These are phyloP conservation scores for Atrichornis clamosus DNA, from an alignment of 2,113 vertebrate species.

Conservation along the genomic window DNA sequence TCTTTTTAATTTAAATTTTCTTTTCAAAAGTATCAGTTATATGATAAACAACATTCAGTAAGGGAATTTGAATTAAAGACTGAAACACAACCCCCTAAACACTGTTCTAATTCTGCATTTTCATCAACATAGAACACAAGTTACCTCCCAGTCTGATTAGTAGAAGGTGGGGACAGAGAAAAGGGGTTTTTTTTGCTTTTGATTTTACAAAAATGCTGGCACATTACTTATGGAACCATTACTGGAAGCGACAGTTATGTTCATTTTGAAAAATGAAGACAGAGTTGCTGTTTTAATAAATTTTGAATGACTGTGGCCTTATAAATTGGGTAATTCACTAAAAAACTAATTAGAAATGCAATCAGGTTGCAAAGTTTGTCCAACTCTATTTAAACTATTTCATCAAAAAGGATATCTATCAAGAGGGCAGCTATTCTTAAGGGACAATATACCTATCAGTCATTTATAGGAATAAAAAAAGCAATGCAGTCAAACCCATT, in stretches of 20 bases:
- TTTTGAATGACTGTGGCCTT: background rate
- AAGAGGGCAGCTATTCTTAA: conserved; percentile 33
- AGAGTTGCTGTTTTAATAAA: background rate
- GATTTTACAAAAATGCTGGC: background rate
- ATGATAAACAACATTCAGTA: background rate
- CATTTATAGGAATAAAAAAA: conserved; percentile 51
- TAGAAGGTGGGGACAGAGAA: background rate
- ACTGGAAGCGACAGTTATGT: background rate
- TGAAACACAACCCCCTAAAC: background rate
- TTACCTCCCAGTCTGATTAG: background rate
- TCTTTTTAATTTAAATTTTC: background rate
- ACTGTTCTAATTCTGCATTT: background rate
- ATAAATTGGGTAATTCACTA: conserved; percentile 32
- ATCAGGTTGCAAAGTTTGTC: conserved; percentile 55
- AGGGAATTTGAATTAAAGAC: background rate
- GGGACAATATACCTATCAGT: conserved; percentile 42
- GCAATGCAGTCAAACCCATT: conserved; percentile 52
- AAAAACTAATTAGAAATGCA: conserved; percentile 61
- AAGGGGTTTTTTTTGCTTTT: background rate
- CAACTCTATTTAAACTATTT: conserved; percentile 50
- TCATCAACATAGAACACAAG: background rate
- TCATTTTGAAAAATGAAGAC: conserved; percentile 16
- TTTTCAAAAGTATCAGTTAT: background rate
- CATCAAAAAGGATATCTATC: conserved; percentile 34
- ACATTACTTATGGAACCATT: background rate